Base-by-base conservation (phyloP, 2,888 invertebrate genomes). In the Habrosyne pyritoides region DNA sequence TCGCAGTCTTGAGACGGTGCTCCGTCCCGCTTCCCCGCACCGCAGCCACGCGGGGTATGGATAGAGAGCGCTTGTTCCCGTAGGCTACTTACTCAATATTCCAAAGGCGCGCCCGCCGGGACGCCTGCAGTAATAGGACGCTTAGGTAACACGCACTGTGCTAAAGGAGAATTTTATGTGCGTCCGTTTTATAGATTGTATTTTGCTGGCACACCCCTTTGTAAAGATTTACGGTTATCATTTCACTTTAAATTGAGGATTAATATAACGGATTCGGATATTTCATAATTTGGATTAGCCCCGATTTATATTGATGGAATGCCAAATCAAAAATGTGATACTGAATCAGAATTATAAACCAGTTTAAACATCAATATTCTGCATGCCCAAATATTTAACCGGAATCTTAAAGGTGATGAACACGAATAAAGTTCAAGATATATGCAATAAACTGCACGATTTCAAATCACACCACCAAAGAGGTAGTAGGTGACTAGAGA, bases 1-100 rank as follows among this genome's bases (percentile, higher is more conserved):
- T 93, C 93, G 86, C 81, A 89, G 93, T 93, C 93, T 93, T 93
- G 91, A 93, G 93, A 91, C 87, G 88, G 66, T 81, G 75, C 72
- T 75, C 85, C 73, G 79, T 83, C 89, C 84, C 86, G 71, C 80
- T 86, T 86, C 68, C 86, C 71, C 84, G 60, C 63, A 61, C 63
- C 62, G 61, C 59, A 55, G 59, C 53, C 49, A 52, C n/a, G 28
- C 52, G 60, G 47, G 50, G 58, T 36, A 53, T 48, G 69, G 74
- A 77, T 69, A 66, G 77, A 69, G 73, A 69, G 71, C 69, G 71
- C 58, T 53, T 18, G 64, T 66, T 75, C 78, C 79, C 72, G 79
- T 72, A 77, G 84, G 88, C 86, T 81, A 90, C 87, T 90, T 84
- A 89, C 87, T 90, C 90, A 90, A 90, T 91, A 92, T 89, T 88